Percentiles rank a stretch among this genome's conserved stretches.
These are phyloP conservation scores for Lemur catta DNA, from an alignment of 2,797 vertebrate species.

Conservation along the genomic window DNA sequence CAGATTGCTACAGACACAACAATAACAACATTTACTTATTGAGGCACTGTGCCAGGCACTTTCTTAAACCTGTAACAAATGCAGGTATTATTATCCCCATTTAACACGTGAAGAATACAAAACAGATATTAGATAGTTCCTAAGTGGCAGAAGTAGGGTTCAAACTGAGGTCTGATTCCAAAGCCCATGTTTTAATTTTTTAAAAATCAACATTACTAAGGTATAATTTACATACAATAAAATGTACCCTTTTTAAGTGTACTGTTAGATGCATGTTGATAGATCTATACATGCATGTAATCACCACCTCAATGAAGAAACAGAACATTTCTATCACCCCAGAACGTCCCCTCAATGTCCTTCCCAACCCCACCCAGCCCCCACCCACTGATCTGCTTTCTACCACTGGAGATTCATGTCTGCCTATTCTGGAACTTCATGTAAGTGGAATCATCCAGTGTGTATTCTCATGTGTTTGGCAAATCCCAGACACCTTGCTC, in stretches of 20 bases:
- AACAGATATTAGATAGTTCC: not conserved
- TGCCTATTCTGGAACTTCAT: not conserved
- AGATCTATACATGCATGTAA: not conserved
- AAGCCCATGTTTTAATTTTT: not conserved
- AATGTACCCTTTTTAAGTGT: not conserved
- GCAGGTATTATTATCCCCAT: not conserved
- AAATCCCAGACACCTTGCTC: not conserved
- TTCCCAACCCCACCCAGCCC: not conserved
- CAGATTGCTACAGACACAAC: not conserved
- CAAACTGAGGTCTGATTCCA: not conserved
- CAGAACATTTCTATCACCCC: not conserved
- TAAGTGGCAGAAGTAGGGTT: not conserved
- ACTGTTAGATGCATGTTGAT: not conserved
- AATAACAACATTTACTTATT: not conserved
- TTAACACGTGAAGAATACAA: not conserved
- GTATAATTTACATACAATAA: conserved; percentile 2
- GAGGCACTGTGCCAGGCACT: not conserved
- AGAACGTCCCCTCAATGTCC: not conserved
- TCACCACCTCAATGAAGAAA: not conserved
- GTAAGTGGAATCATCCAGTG: not conserved
- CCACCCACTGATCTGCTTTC: not conserved
- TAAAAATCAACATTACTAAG: not conserved
- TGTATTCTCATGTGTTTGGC: not conserved
- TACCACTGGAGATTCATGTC: not conserved
- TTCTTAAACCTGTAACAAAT: not conserved